Evolutionary conservation across 2,888 invertebrate genomes (phyloP), one percentile per base, ranked within the genome.

Genomic region (Tachina fera): DNA sequence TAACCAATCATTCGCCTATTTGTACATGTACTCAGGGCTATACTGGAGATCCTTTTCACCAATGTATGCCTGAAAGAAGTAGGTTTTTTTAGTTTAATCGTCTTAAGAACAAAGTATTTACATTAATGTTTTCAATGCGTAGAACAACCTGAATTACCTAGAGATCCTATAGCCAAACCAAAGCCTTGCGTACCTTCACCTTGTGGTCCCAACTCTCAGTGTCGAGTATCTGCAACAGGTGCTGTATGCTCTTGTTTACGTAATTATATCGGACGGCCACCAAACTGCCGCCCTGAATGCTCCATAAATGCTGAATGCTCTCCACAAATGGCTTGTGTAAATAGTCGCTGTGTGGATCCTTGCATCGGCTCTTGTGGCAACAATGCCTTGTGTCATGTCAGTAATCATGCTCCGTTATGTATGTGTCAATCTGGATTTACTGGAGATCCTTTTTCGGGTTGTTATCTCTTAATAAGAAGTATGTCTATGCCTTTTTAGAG

Each of bases 1-100:
- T 96, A 53, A 94, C 96, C 49, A 96, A 96, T 92, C 96, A 97
- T 90, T 95, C 95, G 89, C 96, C 96, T 1, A 95, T 96, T 89
- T 97, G 97, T 90, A 95, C 94, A 86, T 97, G 97, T 89, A 94
- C 94, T 39, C 91, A 93, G 16, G 95, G 95, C 86, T 95, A 94
- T 89, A 95, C 95, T 11, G 96, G 96, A 53, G 96, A 97, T 94
- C 96, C 97, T 56, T 96, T 96, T 91, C 93, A 94, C n/a, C 94
- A 96, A 92, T 97, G 96, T 90, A 89, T 92, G 72, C 94, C 93
- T 45, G 91, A 89, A 87, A 90, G 86, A 91, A 91, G 91, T 93
- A 93, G 90, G 93, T 89, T 72, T 84, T 72, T 84, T 49, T 53
- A 8, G 58, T 31, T 49, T 68, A 0, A 1, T 22, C 13, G 6